A percentile compares a stretch with the other conserved stretches of the same genome.
Conservation (phyloP, 2,888 invertebrate species). For the Toxonevra muliebris region DNA sequence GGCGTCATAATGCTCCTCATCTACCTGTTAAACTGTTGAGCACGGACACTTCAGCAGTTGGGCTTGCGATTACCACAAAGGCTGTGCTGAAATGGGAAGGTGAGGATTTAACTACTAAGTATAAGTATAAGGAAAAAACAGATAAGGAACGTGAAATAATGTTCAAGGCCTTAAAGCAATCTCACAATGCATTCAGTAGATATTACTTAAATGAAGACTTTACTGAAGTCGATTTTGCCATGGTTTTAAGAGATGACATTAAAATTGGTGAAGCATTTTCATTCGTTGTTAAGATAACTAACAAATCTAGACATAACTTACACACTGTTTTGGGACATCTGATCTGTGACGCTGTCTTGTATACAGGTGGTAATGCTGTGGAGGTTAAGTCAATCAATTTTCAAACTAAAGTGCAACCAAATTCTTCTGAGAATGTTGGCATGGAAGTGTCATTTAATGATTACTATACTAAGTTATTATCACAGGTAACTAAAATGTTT, state of each 20-base stretch:
- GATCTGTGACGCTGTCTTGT: slow-evolving; percentile 82
- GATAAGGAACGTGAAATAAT: slow-evolving; percentile 84
- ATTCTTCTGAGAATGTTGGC: slow-evolving; percentile 70
- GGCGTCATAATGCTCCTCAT: slow-evolving; percentile 85
- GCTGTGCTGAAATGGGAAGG: slow-evolving; percentile 81
- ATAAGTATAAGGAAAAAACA: slow-evolving; percentile 85
- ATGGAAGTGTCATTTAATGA: slow-evolving; percentile 81
- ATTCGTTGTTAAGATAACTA: slow-evolving; percentile 77
- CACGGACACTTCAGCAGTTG: slow-evolving; percentile 81
- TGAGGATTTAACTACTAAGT: slow-evolving; percentile 82
- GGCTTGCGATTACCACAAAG: slow-evolving; percentile 87
- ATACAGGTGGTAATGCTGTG: slow-evolving; percentile 81
- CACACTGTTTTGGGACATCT: slow-evolving; percentile 79
- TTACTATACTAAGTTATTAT: slow-evolving; percentile 78
- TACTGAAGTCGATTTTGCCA: slow-evolving; percentile 86
- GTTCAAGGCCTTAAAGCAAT: slow-evolving; percentile 84
- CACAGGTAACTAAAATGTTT: slow-evolving; percentile 67
- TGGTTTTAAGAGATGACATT: slow-evolving; percentile 83
- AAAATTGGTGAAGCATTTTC: slow-evolving; percentile 86
- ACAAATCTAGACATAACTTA: slow-evolving; percentile 72
- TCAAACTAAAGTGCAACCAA: slow-evolving; percentile 73
- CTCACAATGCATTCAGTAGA: slow-evolving; percentile 78
- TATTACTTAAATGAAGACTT: slow-evolving; percentile 91
- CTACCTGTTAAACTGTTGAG: slow-evolving; percentile 84
- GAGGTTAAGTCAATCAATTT: slow-evolving; percentile 77